Evolutionary conservation across 2,888 invertebrate species (phyloP).

Genomic region (Hetaerina titia): DNA sequence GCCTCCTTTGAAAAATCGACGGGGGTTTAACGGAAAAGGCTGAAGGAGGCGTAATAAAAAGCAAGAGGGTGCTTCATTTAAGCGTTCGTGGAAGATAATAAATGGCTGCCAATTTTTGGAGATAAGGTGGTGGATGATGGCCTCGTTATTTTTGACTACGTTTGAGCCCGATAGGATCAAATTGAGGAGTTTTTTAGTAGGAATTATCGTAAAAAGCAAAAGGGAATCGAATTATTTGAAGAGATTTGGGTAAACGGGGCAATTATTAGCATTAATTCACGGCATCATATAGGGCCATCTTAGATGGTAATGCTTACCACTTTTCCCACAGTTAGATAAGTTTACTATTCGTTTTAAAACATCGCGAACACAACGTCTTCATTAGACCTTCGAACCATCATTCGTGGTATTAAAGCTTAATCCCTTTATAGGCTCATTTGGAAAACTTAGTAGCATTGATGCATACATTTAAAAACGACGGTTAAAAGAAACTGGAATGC

Average conservation of each 20-base stretch:
- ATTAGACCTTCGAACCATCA: too few species aligned
- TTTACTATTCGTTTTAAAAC: too few species aligned
- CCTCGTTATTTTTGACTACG: not conserved
- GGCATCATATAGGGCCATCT: not conserved
- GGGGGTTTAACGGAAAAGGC: not conserved
- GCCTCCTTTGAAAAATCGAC: not conserved
- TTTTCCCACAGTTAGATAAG: too few species aligned
- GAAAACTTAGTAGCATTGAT: too few species aligned
- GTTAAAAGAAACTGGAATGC: too few species aligned
- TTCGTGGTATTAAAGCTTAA: too few species aligned
- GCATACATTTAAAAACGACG: too few species aligned
- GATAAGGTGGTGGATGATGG: not conserved
- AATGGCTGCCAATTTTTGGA: not conserved
- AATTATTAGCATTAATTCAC: not conserved
- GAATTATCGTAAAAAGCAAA: conserved; percentile 6
- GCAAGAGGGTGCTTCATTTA: not conserved
- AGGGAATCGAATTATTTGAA: not conserved
- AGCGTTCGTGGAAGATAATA: not conserved
- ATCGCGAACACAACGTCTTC: too few species aligned
- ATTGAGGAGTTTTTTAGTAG: not conserved
- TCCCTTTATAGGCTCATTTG: too few species aligned
- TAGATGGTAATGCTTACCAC: too few species aligned
- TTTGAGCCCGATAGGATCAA: not conserved
- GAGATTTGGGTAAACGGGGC: not conserved
- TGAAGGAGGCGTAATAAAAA: not conserved